A percentile compares a stretch with the other conserved stretches of the same genome.
phyloP scores from a whole-genome alignment of 2,113 vertebrate species.

The Physeter macrocephalus region DNA sequence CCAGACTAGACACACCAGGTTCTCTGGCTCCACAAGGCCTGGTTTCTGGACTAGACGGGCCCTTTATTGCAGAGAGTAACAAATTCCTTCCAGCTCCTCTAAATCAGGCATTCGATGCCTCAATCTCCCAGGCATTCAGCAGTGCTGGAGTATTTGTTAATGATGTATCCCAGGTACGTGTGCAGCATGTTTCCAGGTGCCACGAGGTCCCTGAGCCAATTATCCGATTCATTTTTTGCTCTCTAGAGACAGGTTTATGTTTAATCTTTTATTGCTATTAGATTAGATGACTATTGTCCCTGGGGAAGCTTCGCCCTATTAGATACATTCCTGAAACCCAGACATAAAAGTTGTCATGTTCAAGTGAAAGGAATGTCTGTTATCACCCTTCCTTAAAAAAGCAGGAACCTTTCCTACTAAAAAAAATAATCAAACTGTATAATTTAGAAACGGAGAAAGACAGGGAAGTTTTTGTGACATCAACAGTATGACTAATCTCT shows the following conservation, averaged over 20 bases:
- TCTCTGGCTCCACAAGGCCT: background rate
- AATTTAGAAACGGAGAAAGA: background rate
- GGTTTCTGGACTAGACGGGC: background rate
- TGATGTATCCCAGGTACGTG: background rate
- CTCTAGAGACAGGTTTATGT: conserved; percentile 44
- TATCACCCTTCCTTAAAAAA: background rate
- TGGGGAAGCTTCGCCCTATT: background rate
- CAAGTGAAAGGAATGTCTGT: background rate
- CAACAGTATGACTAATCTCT: background rate
- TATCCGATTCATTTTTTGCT: conserved; percentile 24
- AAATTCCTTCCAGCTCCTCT: background rate
- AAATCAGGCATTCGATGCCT: too few relatives aligned
- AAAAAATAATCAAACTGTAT: background rate
- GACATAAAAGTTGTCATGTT: background rate
- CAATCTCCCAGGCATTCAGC: background rate
- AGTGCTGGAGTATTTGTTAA: background rate
- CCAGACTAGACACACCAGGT: background rate
- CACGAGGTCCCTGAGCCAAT: conserved; percentile 47
- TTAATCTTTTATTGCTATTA: conserved; percentile 51
- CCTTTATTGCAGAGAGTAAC: background rate
- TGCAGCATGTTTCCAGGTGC: background rate
- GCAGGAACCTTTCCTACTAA: background rate
- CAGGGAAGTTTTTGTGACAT: background rate
- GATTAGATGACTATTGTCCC: conserved; percentile 25
- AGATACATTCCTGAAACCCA: conserved; percentile 6